A percentile compares a stretch with the other conserved stretches of the same genome.
These are phyloP conservation scores for Suricata suricatta DNA, from an alignment of 2,113 vertebrate species.

Conservation along the genomic window DNA sequence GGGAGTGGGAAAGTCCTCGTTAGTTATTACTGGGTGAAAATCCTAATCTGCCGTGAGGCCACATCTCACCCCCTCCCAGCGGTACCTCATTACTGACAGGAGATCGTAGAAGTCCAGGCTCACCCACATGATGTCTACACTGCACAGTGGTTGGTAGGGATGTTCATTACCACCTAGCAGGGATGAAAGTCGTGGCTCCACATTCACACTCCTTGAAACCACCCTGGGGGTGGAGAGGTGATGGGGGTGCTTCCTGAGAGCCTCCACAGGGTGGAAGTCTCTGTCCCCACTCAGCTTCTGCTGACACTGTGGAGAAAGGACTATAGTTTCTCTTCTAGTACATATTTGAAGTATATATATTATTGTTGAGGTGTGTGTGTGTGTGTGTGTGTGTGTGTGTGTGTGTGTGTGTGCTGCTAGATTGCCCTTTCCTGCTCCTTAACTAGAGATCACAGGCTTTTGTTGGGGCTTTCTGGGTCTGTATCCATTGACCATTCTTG, in stretches of 20 bases:
- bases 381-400: too few species aligned
- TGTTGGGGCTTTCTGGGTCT: not conserved
- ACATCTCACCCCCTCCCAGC: not conserved
- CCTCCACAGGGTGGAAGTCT: not conserved
- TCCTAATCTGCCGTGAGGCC: not conserved
- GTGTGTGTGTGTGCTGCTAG: not conserved
- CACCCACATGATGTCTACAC: too few species aligned
- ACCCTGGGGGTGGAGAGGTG: not conserved
- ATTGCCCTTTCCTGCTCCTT: not conserved
- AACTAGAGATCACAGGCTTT: not conserved
- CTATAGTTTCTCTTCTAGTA: not conserved
- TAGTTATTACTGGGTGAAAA: not conserved
- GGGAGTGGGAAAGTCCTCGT: too few species aligned
- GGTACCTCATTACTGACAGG: not conserved
- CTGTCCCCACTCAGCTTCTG: not conserved
- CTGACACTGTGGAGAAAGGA: not conserved
- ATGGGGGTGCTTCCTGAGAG: not conserved
- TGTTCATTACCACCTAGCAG: not conserved
- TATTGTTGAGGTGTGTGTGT: not conserved
- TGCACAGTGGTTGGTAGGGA: not conserved
- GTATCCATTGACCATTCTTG: not conserved
- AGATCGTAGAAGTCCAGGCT: not conserved
- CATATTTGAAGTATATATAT: not conserved
- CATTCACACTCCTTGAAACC: too few species aligned
- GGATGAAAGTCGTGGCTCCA: not conserved